These are phyloP conservation scores for Teleopsis dalmanni DNA, from an alignment of 1,140 invertebrate species.

Conservation along the genomic window DNA sequence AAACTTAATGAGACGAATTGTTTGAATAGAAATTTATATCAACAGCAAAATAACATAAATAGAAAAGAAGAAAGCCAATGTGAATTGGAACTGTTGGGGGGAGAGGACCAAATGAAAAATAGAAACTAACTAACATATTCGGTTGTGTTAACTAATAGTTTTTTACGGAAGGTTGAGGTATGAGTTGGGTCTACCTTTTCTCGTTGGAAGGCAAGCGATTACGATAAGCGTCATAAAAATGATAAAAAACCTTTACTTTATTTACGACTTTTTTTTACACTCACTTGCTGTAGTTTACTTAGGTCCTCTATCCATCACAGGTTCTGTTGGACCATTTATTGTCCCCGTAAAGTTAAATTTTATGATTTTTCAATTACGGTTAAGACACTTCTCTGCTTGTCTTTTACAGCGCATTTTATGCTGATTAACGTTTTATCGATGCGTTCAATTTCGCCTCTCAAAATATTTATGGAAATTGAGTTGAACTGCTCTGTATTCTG, in stretches of 20 bases:
- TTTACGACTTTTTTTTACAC: neutral
- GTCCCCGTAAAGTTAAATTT: conserved; percentile 8
- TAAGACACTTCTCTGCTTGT: neutral
- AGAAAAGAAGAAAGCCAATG: neutral
- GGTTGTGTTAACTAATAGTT: too few species aligned
- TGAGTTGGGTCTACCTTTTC: too few species aligned
- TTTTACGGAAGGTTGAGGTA: too few species aligned
- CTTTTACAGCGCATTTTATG: neutral
- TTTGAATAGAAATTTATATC: conserved; percentile 11
- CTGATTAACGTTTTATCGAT: conserved; percentile 11
- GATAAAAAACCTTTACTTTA: neutral
- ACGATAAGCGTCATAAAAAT: conserved; percentile 3
- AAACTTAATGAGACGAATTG: conserved; percentile 14
- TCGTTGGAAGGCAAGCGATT: too few species aligned
- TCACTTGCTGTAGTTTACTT: neutral
- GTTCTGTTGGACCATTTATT: neutral
- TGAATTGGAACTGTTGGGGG: too few species aligned
- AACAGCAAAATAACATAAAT: too few species aligned
- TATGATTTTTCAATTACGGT: conserved; percentile 11
- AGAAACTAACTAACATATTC: too few species aligned
- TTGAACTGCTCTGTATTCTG: too few species aligned
- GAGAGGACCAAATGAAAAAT: too few species aligned
- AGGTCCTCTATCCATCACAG: neutral
- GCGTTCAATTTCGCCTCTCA: too few species aligned
- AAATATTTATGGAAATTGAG: too few species aligned